These are phyloP conservation scores for Pelusios castaneus DNA, from an alignment of 2,113 vertebrate genomes.

Conservation along the genomic window DNA sequence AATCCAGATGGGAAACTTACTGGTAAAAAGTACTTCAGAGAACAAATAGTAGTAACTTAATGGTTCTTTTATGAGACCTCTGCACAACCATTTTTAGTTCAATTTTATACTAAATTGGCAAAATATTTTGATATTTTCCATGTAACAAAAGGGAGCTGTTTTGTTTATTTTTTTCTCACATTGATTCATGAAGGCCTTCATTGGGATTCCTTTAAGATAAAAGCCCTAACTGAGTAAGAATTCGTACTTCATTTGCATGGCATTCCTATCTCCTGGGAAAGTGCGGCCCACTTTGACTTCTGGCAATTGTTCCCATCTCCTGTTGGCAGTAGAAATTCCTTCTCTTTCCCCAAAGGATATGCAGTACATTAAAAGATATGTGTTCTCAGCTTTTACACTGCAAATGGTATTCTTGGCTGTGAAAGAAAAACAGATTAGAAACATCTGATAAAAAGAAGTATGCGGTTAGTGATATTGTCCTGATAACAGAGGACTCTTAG, in stretches of 20 bases:
- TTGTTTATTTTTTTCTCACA: constrained; percentile 44
- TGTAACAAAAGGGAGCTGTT: constrained; percentile 30
- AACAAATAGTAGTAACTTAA: constrained; percentile 25
- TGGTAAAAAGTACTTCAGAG: constrained; percentile 23
- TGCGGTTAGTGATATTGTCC: not conserved
- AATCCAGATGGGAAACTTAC: constrained; percentile 57
- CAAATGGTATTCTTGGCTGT: not conserved
- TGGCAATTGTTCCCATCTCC: not conserved
- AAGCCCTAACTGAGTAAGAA: not conserved
- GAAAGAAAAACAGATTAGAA: not conserved
- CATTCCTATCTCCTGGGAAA: not conserved
- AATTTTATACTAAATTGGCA: constrained; percentile 40
- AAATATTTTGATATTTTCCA: constrained; percentile 42
- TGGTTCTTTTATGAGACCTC: constrained; percentile 55
- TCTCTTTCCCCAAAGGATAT: not conserved
- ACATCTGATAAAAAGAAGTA: not conserved
- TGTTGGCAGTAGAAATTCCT: not conserved
- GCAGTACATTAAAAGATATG: constrained; percentile 16
- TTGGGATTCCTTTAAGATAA: not conserved
- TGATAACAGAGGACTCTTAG: not conserved
- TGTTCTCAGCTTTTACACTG: not conserved
- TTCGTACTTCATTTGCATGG: not conserved
- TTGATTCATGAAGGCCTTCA: constrained; percentile 24
- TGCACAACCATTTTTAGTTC: constrained; percentile 16
- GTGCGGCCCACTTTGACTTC: not conserved